Base-by-base conservation (phyloP, 1,140 invertebrate species). In the Portunus trituberculatus region DNA sequence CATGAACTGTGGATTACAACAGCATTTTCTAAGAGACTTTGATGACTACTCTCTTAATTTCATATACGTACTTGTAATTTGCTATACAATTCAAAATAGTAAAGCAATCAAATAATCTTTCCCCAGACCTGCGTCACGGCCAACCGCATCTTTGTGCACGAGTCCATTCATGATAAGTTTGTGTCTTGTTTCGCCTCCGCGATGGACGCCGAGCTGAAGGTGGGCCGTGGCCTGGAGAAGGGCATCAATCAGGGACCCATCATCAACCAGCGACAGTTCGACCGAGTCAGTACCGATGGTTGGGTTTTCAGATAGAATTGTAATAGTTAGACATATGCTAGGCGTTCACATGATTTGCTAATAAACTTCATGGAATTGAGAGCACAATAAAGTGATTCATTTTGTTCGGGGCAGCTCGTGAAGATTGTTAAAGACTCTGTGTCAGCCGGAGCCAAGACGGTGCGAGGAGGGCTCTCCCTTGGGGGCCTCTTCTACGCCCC, bases 91-190 rank as follows among this genome's bases (percentile, higher is more conserved):
- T 48, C 4, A 76, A 28, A 8, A 29, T 0, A 52, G 59, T 59
- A 25, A 32, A 29, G 0, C 76, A 28, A 20, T 32, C 46, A 2
- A 32, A 8, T 32, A 4, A 28, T 29, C 45, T 52, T 25, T 4
- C 14, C 90, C 12, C 95, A 99, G 97, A 99, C 99, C 0, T 99
- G 99, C 97, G 98, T 99, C n/a, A 98, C 98, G 95, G 98, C 99
- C 0, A 99, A 99, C 97, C 97, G 99, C 96, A 98, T 99, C 96
- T 98, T 99, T 94, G 98, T 99, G 31, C 99, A 99, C 96, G 98
- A 98, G 95, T 97, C 98, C 92, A 97, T 99, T 86, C 98, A 98
- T 97, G 98, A 99, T 96, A 97, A 98, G 96, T 99, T 99, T 97
- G 97, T 99, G 0, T 96, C 97, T 6, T 98, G 98, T 96, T 97